Percentiles rank a stretch among this genome's conserved stretches.
phyloP scores from a whole-genome alignment of 2,888 invertebrate species.

The Megastigmus dorsalis region DNA sequence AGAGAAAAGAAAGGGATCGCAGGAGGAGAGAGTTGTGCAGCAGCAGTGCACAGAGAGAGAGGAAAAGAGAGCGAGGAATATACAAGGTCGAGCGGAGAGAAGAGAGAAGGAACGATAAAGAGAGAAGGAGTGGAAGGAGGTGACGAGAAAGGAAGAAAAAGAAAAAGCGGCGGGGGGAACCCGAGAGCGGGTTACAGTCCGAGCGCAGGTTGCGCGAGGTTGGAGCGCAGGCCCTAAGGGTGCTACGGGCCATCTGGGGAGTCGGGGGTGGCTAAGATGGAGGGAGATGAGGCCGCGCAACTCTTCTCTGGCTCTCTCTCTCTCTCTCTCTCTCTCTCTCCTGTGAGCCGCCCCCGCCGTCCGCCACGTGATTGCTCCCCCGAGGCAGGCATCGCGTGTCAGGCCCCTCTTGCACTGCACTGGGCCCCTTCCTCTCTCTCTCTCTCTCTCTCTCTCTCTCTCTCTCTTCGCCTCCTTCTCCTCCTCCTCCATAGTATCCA shows the following conservation, averaged over 20 bases:
- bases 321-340: conserved; percentile 47
- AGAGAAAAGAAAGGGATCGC: conserved; percentile 45
- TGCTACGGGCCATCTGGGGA: conserved; percentile 42
- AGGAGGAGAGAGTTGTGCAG: too few species aligned
- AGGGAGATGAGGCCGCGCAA: conserved; percentile 55
- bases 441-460: conserved; percentile 52
- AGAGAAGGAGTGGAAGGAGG: conserved; percentile 26
- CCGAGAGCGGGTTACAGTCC: conserved; percentile 50
- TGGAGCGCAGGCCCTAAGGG: conserved; percentile 41
- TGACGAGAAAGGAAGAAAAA: conserved; percentile 42
- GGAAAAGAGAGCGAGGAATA: conserved; percentile 33
- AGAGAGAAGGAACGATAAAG: conserved; percentile 22
- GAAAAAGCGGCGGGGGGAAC: conserved; percentile 22
- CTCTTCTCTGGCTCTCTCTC: conserved; percentile 52
- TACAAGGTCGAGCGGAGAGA: conserved; percentile 43
- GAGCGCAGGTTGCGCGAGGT: conserved; percentile 52
- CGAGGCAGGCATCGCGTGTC: conserved; percentile 73
- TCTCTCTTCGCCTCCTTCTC: conserved; percentile 43
- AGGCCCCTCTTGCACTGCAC: conserved; percentile 71
- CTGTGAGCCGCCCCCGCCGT: conserved; percentile 71
- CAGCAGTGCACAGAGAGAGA: too few species aligned
- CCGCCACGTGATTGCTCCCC: conserved; percentile 73
- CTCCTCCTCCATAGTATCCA: conserved; percentile 14
- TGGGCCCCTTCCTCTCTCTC: conserved; percentile 55
- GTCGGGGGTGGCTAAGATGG: conserved; percentile 58